These are phyloP conservation scores for Ormyrus pomaceus DNA, from an alignment of 2,888 invertebrate species.

Conservation along the genomic window DNA sequence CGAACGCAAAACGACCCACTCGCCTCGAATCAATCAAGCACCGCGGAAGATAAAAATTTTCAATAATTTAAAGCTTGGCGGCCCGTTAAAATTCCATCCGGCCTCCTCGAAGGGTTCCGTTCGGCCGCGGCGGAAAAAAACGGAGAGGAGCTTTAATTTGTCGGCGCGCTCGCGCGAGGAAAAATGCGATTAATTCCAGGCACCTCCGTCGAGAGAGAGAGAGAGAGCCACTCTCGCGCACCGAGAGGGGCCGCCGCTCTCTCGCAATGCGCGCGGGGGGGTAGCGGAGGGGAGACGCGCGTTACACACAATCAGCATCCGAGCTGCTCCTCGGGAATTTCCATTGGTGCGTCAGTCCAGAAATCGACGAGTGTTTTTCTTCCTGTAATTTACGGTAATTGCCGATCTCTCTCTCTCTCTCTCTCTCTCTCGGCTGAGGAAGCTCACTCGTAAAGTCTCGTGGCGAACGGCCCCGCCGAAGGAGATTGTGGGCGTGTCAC, in stretches of 20 bases:
- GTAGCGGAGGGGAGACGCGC: neutral
- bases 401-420: constrained; percentile 37
- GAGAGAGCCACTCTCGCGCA: neutral
- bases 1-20: too few species aligned
- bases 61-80: neutral
- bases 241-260: neutral
- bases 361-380: constrained; percentile 56
- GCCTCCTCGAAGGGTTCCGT: neutral
- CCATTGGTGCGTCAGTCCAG: constrained; percentile 47
- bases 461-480: constrained; percentile 31
- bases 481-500: constrained; percentile 57
- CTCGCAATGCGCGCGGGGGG: too few species aligned
- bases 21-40: too few species aligned
- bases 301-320: neutral
- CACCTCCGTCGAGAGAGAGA: neutral
- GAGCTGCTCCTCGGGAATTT: constrained; percentile 36
- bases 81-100: neutral
- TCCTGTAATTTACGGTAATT: constrained; percentile 58
- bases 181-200: constrained; percentile 30
- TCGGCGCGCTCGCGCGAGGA: constrained; percentile 3
- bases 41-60: too few species aligned
- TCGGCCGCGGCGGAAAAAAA: neutral
- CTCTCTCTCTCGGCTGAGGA: constrained; percentile 20
- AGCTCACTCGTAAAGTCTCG: constrained; percentile 53
- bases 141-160: constrained; percentile 2